Evolutionary conservation across 2,888 invertebrate species (phyloP), one percentile per base, ranked within the genome.

Genomic region (Erebia palarica): DNA sequence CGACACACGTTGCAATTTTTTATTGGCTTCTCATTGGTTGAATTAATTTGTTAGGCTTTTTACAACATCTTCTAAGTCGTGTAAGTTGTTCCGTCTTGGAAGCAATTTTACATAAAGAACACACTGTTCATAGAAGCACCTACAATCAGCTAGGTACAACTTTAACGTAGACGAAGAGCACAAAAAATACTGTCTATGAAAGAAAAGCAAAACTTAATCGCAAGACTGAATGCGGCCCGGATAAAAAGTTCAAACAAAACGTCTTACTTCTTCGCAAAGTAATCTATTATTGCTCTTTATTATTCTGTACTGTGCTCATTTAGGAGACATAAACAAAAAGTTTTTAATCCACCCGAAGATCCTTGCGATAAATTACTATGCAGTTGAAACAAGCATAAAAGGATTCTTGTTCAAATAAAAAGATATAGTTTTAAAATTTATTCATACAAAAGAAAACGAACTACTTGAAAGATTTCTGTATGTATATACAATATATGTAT

Each of bases 261-360:
- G 61, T 69, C 61, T 69, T 70, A 68, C 68, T 72, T 70, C 65
- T 72, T 67, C 74, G 65, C 73, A 65, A 70, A 74, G 68, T 74
- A 70, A 72, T 71, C 73, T 70, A 69, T 74, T 74, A 72, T 71
- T 63, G 59, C 58, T 36, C 68, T 70, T 68, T 70, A 73, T 73
- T 74, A 71, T 72, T 74, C 65, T 72, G 70, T 70, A 69, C 61
- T 68, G 68, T 70, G 21, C 65, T 73, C 65, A 71, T 73, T 69
- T 68, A 67, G 70, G 74, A 74, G 69, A 71, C 65, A 70, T 73
- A 74, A 73, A 74, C 63, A 75, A 69, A 72, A 74, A 71, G 67
- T 73, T 75, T 74, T 73, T 73, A 72, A 76, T 76, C 68, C 67
- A 36, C 65, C 53, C 42, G 65, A 70, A 69, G 72, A 70, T 71